Conservation (phyloP, 2,888 invertebrate species). For the Sphaerophoria taeniata region DNA sequence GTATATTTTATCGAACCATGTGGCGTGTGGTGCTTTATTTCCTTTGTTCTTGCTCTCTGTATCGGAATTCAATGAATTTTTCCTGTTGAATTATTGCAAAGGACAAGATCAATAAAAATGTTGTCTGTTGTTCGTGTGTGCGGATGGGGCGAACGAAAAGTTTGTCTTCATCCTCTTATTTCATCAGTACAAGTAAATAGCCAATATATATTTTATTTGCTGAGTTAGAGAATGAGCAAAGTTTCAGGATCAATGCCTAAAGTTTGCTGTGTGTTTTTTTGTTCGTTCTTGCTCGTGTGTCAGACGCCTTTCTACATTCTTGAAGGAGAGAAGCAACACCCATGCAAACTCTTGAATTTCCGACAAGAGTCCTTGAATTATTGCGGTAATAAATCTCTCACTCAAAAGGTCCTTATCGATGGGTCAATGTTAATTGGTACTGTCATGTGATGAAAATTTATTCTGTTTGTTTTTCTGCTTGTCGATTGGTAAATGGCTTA, state of each 20-base stretch:
- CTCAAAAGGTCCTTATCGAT: constrained; percentile 31
- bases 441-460: constrained; percentile 26
- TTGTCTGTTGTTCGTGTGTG: constrained; percentile 27
- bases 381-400: constrained; percentile 54
- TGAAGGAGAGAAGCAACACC: constrained; percentile 14
- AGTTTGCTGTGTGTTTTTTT: constrained; percentile 25
- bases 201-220: constrained; percentile 62
- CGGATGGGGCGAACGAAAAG: constrained; percentile 23
- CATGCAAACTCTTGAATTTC: background rate
- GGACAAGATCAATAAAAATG: constrained; percentile 56
- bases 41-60: background rate
- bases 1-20: constrained; percentile 14
- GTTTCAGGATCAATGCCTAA: constrained; percentile 39
- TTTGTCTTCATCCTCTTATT: constrained; percentile 33
- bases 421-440: constrained; percentile 46
- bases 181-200: constrained; percentile 52
- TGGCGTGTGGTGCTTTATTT: constrained; percentile 26
- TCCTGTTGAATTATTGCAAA: constrained; percentile 62
- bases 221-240: constrained; percentile 54
- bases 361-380: constrained; percentile 36
- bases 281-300: constrained; percentile 5
- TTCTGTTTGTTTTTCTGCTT: background rate
- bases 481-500: background rate
- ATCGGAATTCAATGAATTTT: constrained; percentile 44
- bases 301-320: constrained; percentile 35